A percentile compares a stretch with the other conserved stretches of the same genome.
Evolutionary conservation across 2,888 invertebrate species (phyloP).

Genomic region (Nomada hirtipes): DNA sequence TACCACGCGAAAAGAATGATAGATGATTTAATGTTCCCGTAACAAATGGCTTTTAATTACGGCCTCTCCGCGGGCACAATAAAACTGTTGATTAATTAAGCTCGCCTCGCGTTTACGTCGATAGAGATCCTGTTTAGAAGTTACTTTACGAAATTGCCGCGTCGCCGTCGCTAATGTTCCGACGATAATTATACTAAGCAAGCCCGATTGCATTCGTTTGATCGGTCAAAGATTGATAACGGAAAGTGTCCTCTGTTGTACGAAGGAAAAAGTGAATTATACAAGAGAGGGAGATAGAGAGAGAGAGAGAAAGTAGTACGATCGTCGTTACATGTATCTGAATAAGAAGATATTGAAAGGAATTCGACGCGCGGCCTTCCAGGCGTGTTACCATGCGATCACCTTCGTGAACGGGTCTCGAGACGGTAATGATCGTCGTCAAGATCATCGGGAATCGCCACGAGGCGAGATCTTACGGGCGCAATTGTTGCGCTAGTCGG

Average conservation of each 20-base stretch:
- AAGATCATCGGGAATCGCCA: slow-evolving; percentile 72
- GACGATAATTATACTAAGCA: slow-evolving; percentile 41
- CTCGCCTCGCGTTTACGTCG: slow-evolving; percentile 19
- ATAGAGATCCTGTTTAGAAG: slow-evolving; percentile 45
- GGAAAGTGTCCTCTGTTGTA: slow-evolving; percentile 4
- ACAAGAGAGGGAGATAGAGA: slow-evolving; percentile 5
- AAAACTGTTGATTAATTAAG: slow-evolving; percentile 60
- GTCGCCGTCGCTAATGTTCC: slow-evolving; percentile 29
- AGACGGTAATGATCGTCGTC: slow-evolving; percentile 70
- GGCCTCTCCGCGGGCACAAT: slow-evolving; percentile 44
- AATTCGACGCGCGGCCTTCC: neutral
- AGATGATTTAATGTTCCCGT: slow-evolving; percentile 50
- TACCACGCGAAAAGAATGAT: slow-evolving; percentile 56
- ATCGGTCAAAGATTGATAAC: slow-evolving; percentile 28
- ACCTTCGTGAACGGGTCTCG: slow-evolving; percentile 50
- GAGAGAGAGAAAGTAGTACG: neutral
- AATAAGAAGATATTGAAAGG: neutral
- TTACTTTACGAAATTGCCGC: slow-evolving; percentile 53
- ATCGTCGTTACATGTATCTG: neutral
- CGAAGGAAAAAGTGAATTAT: neutral
- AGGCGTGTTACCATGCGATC: slow-evolving; percentile 34
- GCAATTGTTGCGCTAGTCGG: slow-evolving; percentile 48
- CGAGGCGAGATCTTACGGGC: slow-evolving; percentile 66
- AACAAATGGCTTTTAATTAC: slow-evolving; percentile 62
- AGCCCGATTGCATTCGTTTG: slow-evolving; percentile 1